Evolutionary conservation across 2,888 invertebrate species (phyloP).

Genomic region (Ligdia adustata): DNA sequence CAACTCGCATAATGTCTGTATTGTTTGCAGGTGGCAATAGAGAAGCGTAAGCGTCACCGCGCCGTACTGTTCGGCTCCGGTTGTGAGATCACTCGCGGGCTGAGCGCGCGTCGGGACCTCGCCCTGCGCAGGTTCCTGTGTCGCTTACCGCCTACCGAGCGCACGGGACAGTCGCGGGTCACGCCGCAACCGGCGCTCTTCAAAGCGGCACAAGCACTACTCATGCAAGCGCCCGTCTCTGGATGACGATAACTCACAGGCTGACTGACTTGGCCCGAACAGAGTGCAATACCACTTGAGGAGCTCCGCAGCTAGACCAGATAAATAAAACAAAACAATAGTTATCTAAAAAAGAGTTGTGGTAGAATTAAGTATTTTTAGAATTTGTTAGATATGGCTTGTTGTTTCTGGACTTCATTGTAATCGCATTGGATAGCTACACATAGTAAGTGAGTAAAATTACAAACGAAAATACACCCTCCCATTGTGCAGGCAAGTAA

Average conservation of each 20-base stretch:
- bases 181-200: constrained; percentile 78
- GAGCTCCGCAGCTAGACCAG: no score
- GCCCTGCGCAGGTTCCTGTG: constrained; percentile 89
- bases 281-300: constrained; percentile 18
- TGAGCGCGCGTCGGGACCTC: constrained; percentile 91
- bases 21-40: constrained; percentile 82
- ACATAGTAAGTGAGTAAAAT: no score
- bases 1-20: no score
- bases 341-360: no score
- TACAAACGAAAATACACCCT: no score
- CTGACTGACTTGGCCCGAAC: background rate
- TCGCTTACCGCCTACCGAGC: constrained; percentile 86
- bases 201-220: constrained; percentile 79
- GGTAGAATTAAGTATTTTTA: no score
- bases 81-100: constrained; percentile 89
- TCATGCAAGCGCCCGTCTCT: constrained; percentile 73
- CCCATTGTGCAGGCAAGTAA: no score
- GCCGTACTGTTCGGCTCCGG: constrained; percentile 89
- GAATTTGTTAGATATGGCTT: no score
- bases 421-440: no score
- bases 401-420: no score
- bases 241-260: constrained; percentile 63
- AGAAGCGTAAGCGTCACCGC: constrained; percentile 84
- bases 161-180: constrained; percentile 75
- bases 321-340: no score